A percentile compares a stretch with the other conserved stretches of the same genome.
Conservation (phyloP, 2,113 vertebrate genomes). For the Callionymus lyra region DNA sequence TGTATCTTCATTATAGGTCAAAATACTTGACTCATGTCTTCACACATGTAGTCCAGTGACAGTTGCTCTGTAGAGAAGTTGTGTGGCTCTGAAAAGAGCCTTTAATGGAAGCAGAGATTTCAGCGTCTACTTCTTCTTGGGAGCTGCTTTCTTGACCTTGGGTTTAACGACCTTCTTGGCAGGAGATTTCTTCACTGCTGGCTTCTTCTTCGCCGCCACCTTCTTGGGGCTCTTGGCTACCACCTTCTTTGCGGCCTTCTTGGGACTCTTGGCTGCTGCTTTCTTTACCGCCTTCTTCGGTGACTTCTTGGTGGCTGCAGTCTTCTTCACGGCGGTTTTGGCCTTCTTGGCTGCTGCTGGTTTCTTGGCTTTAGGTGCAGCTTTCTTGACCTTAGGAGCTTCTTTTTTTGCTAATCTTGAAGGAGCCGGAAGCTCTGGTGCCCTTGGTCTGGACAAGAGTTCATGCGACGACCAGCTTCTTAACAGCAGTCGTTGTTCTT, state of each 20-base stretch:
- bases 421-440: no score
- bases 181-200: not conserved
- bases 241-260: no score
- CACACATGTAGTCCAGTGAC: no score
- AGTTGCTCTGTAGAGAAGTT: not conserved
- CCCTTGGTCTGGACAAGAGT: no score
- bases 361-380: not conserved
- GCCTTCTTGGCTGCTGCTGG: not conserved
- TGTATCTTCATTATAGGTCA: no score
- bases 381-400: not conserved
- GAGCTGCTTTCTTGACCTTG: no score
- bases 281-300: not conserved
- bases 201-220: constrained; percentile 4
- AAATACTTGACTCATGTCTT: no score
- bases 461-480: no score
- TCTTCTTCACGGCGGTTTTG: not conserved
- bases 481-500: no score
- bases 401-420: not conserved
- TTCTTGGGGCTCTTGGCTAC: not conserved
- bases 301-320: not conserved
- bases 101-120: no score
- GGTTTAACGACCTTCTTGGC: not conserved
- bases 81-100: constrained; percentile 8
- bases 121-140: no score
- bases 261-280: not conserved